Evolutionary conservation across 2,113 vertebrate species (phyloP).

Genomic region (Megaleporinus macrocephalus): DNA sequence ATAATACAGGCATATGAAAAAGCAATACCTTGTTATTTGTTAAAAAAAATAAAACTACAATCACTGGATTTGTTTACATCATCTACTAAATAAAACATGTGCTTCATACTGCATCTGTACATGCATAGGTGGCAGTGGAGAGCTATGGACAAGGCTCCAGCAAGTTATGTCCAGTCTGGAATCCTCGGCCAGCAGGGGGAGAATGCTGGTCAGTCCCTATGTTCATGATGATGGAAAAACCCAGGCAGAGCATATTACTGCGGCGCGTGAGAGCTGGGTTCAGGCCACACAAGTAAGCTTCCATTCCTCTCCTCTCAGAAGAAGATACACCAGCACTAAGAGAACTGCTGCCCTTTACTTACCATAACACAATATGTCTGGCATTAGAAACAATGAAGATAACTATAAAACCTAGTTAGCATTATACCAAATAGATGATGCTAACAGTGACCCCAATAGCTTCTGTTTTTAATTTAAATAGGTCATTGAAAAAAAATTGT

Average conservation of each 20-base stretch:
- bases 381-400: neutral
- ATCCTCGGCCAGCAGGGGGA: constrained; percentile 75
- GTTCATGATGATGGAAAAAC: constrained; percentile 58
- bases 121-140: constrained; percentile 55
- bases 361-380: neutral
- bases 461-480: neutral
- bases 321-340: neutral
- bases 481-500: no score
- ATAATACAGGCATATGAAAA: neutral
- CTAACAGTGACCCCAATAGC: neutral
- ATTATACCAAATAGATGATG: neutral
- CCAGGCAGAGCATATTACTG: constrained; percentile 60
- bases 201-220: constrained; percentile 64
- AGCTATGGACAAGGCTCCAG: constrained; percentile 81
- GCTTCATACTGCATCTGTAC: neutral
- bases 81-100: neutral
- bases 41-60: neutral
- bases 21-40: neutral
- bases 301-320: neutral
- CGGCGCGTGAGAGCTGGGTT: constrained; percentile 70
- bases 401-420: neutral
- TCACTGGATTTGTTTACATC: neutral
- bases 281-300: constrained; percentile 67
- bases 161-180: constrained; percentile 84
- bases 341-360: neutral